Percentiles rank a stretch among this genome's conserved stretches.
Conservation (phyloP, 2,797 vertebrate species). For the Gorsachius magnificus region DNA sequence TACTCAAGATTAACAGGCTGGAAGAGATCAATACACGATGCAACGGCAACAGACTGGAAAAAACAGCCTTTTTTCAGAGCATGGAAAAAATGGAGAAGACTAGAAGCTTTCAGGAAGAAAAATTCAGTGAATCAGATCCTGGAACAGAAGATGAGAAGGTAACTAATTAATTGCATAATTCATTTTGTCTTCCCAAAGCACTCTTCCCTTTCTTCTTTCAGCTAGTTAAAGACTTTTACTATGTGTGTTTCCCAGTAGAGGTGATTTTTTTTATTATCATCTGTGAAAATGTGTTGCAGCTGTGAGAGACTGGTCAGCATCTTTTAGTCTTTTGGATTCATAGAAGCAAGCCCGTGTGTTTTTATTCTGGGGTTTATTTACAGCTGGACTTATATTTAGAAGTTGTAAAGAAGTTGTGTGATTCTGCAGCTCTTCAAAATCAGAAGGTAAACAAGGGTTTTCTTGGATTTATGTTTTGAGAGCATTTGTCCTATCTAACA, state of each 20-base stretch:
- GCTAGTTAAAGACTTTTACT: not conserved
- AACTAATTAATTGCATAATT: not conserved
- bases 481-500: not conserved
- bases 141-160: conserved; percentile 71
- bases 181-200: not conserved
- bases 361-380: not conserved
- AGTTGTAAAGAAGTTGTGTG: not conserved
- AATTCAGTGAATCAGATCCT: conserved; percentile 68
- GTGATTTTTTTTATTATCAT: not conserved
- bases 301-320: not conserved
- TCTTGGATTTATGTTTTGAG: not conserved
- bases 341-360: not conserved
- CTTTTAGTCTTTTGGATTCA: not conserved
- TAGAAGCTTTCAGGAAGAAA: conserved; percentile 85
- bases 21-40: conserved; percentile 79
- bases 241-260: not conserved
- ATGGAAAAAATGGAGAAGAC: conserved; percentile 86
- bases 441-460: not conserved
- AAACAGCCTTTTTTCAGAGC: conserved; percentile 82
- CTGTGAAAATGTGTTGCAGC: not conserved
- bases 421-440: not conserved
- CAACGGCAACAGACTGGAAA: conserved; percentile 76
- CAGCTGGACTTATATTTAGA: not conserved
- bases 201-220: not conserved
- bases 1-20: conserved; percentile 82